Evolutionary conservation across 1,140 invertebrate genomes (phyloP), one percentile per base, ranked within the genome.

Genomic region (Penaeus vannamei): DNA sequence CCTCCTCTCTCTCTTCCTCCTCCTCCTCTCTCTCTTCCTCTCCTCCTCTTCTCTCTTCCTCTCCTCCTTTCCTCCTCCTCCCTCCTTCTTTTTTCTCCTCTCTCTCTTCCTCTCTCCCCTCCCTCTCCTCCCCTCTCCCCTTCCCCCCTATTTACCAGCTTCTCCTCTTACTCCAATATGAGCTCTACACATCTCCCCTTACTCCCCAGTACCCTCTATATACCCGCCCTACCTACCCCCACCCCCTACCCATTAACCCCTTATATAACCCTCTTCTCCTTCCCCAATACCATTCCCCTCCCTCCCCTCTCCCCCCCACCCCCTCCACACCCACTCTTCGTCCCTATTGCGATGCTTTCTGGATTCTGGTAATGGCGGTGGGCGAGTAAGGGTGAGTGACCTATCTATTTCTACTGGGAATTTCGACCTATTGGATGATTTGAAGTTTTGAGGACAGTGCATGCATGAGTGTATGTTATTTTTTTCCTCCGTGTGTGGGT

Each of bases 401-500:
- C 36, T 7, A 7, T 4, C 8, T 42, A 42, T 42, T 42, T 7
- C 36, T 7, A 7, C 36, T 42, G 36, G 36, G 36, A 42, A 42
- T 42, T 42, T 42, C 36, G 36, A 42, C 36, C 36, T 42, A 42
- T 7, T 42, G 4, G 36, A 42, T 42, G 29, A 80, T 80, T n/a
- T 80, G 77, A 80, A 42, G 77, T 53, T 53, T 42, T 42, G 77
- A 53, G 77, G 59, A 53, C 77, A 53, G 23, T 42, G 8, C 42
- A 36, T 80, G 77, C 36, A 53, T 46, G 29, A 53, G 23, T 46
- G 12, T 36, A 14, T 80, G 77, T 46, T 36, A 22, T 3, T 32
- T 46, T 79, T 79, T 46, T 79, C n/a, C 53, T 29, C 76, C 36
- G 72, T 77, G 72, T 77, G 12, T 77, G 72, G 0, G 72, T 77